Evolutionary conservation across 1,140 invertebrate species (phyloP).

Genomic region (Sesamia nonagrioides): DNA sequence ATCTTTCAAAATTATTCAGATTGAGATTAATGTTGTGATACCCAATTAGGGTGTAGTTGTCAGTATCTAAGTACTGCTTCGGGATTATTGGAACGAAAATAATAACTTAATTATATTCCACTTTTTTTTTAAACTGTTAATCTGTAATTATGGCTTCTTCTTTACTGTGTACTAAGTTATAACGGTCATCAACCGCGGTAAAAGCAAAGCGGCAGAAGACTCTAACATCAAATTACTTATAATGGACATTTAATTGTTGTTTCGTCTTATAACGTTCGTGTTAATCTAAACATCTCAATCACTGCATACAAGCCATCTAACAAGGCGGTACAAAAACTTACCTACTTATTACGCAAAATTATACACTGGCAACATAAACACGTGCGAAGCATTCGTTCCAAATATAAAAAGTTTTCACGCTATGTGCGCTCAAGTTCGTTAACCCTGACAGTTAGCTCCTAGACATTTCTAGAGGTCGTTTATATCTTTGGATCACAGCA

Average conservation of each 20-base stretch:
- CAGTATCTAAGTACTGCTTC: too few relatives aligned
- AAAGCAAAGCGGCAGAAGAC: background rate
- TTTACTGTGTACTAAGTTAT: background rate
- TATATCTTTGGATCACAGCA: constrained; percentile 50
- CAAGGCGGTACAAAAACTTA: constrained; percentile 42
- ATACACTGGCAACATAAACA: constrained; percentile 40
- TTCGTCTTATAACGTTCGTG: constrained; percentile 19
- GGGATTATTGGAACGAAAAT: too few relatives aligned
- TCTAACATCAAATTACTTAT: constrained; percentile 18
- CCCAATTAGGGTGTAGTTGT: too few relatives aligned
- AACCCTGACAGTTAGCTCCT: constrained; percentile 20
- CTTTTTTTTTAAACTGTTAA: background rate
- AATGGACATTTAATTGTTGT: constrained; percentile 36
- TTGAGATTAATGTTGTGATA: too few relatives aligned
- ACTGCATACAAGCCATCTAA: constrained; percentile 27
- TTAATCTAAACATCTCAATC: constrained; percentile 41
- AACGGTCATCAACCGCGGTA: background rate
- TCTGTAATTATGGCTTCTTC: background rate
- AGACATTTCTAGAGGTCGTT: constrained; percentile 31
- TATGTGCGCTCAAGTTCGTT: constrained; percentile 51
- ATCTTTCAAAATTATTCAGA: too few relatives aligned
- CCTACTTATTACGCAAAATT: constrained; percentile 43
- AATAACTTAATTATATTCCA: background rate
- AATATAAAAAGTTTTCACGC: constrained; percentile 57
- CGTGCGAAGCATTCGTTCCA: constrained; percentile 53